Evolutionary conservation across 2,113 vertebrate species (phyloP).

Genomic region (Alosa alosa): DNA sequence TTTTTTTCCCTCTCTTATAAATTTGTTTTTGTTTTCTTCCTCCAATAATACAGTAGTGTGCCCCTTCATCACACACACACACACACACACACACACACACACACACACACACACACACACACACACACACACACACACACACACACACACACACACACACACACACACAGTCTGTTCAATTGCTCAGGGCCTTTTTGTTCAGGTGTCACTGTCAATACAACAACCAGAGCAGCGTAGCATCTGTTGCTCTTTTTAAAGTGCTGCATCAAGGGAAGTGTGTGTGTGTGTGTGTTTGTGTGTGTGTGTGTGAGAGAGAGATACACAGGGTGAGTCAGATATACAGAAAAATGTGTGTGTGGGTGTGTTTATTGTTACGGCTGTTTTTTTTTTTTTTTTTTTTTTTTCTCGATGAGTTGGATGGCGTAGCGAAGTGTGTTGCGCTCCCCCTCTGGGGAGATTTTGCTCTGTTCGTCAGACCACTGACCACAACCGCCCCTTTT

Average conservation of each 20-base stretch:
- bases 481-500: no score
- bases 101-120: constrained; percentile 62
- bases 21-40: constrained; percentile 19
- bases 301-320: constrained; percentile 12
- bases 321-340: background rate
- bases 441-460: no score
- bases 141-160: constrained; percentile 51
- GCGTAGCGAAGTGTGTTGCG: no score
- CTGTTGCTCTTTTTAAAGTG: constrained; percentile 57
- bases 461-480: no score
- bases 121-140: constrained; percentile 48
- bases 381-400: no score
- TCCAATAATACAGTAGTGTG: background rate
- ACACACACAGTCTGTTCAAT: constrained; percentile 73
- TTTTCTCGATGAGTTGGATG: no score
- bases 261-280: constrained; percentile 45
- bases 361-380: background rate
- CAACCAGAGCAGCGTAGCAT: constrained; percentile 58
- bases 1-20: constrained; percentile 21
- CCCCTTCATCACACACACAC: background rate
- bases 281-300: constrained; percentile 31
- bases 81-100: constrained; percentile 29
- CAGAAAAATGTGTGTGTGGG: background rate
- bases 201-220: constrained; percentile 69
- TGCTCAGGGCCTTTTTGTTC: constrained; percentile 95